These are phyloP conservation scores for Drosophila rufa DNA, from an alignment of 1,140 invertebrate genomes.

Conservation along the genomic window DNA sequence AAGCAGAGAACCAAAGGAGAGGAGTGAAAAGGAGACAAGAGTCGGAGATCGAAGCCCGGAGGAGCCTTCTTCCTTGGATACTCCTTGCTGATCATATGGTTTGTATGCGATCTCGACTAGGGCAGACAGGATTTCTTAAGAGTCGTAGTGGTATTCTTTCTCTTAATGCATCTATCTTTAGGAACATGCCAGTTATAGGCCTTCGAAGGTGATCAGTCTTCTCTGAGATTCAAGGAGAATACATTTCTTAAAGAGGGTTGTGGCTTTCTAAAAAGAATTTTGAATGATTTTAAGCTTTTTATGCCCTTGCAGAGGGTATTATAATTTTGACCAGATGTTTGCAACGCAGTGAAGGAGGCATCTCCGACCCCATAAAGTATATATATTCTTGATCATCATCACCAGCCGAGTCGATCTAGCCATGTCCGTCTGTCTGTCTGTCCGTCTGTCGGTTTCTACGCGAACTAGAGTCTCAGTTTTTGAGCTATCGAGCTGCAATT, in stretches of 20 bases:
- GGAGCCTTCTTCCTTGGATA: slow-evolving; percentile 10
- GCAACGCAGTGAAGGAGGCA: no score
- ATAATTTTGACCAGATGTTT: no score
- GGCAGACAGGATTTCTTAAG: background rate
- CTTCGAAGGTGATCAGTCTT: background rate
- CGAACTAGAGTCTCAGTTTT: no score
- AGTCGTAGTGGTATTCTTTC: background rate
- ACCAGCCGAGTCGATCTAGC: no score
- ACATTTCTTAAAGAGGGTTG: background rate
- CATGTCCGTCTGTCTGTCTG: no score
- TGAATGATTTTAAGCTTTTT: no score
- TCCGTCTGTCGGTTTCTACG: no score
- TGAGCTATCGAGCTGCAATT: no score
- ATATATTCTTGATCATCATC: no score
- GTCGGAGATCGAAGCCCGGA: background rate
- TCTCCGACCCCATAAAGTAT: no score
- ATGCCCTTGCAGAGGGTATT: no score
- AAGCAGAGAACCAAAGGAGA: slow-evolving; percentile 35
- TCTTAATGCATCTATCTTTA: background rate
- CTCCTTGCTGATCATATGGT: slow-evolving; percentile 19
- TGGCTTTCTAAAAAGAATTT: background rate
- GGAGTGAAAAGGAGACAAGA: slow-evolving; percentile 1
- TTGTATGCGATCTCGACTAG: background rate
- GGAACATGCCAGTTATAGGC: no score
- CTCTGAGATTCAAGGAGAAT: background rate